Conservation (phyloP, 2,113 vertebrate species). For the Brachyistius frenatus region DNA sequence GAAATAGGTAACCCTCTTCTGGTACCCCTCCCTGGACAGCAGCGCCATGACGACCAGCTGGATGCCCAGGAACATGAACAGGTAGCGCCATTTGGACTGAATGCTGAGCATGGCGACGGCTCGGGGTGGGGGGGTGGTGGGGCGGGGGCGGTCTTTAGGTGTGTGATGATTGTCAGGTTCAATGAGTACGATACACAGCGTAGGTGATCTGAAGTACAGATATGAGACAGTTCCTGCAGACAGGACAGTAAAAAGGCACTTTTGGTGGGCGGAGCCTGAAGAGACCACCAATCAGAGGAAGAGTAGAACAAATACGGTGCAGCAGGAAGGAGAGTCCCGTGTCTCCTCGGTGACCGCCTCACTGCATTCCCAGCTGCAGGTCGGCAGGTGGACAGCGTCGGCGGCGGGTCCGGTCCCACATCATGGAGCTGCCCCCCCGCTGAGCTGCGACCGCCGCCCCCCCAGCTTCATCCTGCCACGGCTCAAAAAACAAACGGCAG, state of each 20-base stretch:
- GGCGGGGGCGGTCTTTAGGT: background rate
- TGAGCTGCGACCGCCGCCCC: constrained; percentile 44
- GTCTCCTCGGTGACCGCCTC: constrained; percentile 8
- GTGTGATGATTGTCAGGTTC: constrained; percentile 35
- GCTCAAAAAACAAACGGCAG: constrained; percentile 48
- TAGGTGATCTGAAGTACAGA: too few species aligned
- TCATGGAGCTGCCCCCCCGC: constrained; percentile 60
- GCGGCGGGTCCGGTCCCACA: constrained; percentile 60
- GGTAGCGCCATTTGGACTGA: constrained; percentile 84
- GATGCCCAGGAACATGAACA: constrained; percentile 85
- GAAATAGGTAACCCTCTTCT: constrained; percentile 83
- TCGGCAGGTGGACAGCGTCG: constrained; percentile 47
- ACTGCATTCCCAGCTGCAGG: constrained; percentile 43
- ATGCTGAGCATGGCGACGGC: constrained; percentile 66
- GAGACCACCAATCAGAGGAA: constrained; percentile 20
- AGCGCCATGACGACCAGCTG: constrained; percentile 87
- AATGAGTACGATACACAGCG: too few species aligned
- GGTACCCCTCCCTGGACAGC: constrained; percentile 84
- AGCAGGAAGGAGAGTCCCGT: background rate
- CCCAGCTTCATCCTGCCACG: constrained; percentile 45
- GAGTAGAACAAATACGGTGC: constrained; percentile 29
- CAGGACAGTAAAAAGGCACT: constrained; percentile 75
- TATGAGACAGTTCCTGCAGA: background rate
- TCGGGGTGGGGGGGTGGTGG: background rate
- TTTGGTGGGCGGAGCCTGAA: constrained; percentile 33